Evolutionary conservation across 2,888 invertebrate species (phyloP).

Genomic region (Oeneis ivallda): DNA sequence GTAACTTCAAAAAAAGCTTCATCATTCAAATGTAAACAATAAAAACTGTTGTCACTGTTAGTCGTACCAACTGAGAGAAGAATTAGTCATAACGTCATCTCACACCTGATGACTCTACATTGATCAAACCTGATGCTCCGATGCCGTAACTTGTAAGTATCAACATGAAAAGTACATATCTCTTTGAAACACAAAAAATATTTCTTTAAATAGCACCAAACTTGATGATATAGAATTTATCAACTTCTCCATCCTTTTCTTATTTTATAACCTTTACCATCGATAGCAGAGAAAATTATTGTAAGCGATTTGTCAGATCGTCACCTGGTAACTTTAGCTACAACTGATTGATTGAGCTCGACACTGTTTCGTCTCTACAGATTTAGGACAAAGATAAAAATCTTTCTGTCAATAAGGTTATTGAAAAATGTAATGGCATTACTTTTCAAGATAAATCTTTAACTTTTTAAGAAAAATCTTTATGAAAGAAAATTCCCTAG

Average conservation of each 20-base stretch:
- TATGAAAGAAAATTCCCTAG: too few relatives aligned
- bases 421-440: neutral
- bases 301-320: neutral
- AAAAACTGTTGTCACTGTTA: slow-evolving; percentile 1
- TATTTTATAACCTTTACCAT: neutral
- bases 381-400: neutral
- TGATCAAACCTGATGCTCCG: neutral
- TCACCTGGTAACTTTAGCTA: neutral
- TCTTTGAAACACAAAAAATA: neutral
- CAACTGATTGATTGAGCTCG: neutral
- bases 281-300: neutral
- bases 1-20: too few relatives aligned
- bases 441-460: neutral
- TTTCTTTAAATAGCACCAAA: neutral
- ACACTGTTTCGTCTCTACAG: neutral
- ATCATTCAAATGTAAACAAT: neutral
- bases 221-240: too few relatives aligned
- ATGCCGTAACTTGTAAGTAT: neutral
- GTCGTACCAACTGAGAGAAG: neutral
- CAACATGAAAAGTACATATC: too few relatives aligned
- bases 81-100: slow-evolving; percentile 2
- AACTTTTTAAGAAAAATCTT: too few relatives aligned
- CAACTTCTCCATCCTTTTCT: too few relatives aligned
- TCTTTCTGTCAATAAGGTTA: neutral
- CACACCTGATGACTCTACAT: slow-evolving; percentile 10